Base-by-base conservation (phyloP, 2,888 invertebrate genomes). In the Campoplex capitator region DNA sequence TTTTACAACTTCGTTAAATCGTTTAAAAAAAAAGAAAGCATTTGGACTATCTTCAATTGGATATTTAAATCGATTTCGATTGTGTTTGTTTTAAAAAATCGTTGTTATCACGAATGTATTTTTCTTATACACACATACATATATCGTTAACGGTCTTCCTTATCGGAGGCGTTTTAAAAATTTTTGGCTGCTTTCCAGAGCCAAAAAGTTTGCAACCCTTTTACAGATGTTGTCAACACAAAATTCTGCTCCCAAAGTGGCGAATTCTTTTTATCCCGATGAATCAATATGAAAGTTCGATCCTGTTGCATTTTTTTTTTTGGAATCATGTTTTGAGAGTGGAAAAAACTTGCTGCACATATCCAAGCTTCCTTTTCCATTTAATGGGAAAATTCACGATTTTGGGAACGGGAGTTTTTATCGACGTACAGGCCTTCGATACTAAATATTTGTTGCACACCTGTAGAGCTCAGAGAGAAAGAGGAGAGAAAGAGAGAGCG, bases 11-110 rank as follows among this genome's bases (percentile, higher is more conserved):
- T 28, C 67, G 71, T 68, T 11, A 28, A 68, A n/a, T 70, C 51
- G 56, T 58, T 6, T 32, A 86, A 28, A 74, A 81, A 58, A 77
- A 54, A 32, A n/a, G 70, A 51, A 67, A 42, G 42, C 38, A 51
- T 7, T 32, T 62, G 75, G 35, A 77, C n/a, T 62, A 65, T 65
- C 73, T 73, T 80, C 80, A 71, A 80, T 84, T 75, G 84, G 75
- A 58, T n/a, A 13, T 23, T 13, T 28, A 70, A 75, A 70, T 54
- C 38, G 0, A 62, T 38, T 23, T 38, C 62, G 80, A 75, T 79
- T 9, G 45, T 45, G 45, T 13, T 45, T 42, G 42, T 11, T 45
- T 38, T 6, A 3, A 38, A 38, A 38, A 70, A 76, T 76, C 80
- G 71, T 48, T 73, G 71, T 70, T 67, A 13, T 38, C 2, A 68